Evolutionary conservation across 2,797 vertebrate species (phyloP).

Genomic region (Micropoecilia bifurca): DNA sequence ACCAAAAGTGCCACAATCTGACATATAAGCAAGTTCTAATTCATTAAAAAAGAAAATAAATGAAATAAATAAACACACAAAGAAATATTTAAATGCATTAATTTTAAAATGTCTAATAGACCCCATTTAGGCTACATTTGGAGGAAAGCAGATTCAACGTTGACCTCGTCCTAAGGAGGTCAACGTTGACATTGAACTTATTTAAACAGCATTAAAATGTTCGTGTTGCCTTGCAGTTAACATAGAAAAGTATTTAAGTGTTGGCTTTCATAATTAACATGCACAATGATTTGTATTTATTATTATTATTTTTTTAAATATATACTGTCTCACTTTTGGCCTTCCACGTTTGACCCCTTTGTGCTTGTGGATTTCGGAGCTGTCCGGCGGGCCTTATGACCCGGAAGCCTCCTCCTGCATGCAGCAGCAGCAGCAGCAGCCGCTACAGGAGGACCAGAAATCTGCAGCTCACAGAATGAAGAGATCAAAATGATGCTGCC

Average conservation of each 20-base stretch:
- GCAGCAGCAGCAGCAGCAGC: constrained; percentile 78
- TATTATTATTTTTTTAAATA: neutral
- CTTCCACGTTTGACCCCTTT: neutral
- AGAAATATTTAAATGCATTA: neutral
- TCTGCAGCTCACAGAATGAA: constrained; percentile 81
- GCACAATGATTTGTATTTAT: neutral
- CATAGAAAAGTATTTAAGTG: neutral
- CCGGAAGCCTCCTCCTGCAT: constrained; percentile 64
- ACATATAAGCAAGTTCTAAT: neutral
- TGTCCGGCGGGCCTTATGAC: constrained; percentile 68
- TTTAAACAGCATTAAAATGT: neutral
- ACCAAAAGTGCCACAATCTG: neutral
- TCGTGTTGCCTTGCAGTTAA: neutral
- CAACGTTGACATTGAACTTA: neutral
- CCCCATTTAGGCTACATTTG: neutral
- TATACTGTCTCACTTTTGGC: neutral
- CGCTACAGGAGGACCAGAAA: constrained; percentile 75
- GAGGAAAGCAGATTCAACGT: neutral
- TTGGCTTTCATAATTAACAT: neutral
- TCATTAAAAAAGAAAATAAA: neutral
- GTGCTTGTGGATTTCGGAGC: neutral
- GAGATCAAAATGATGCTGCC: constrained; percentile 83
- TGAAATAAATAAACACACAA: neutral
- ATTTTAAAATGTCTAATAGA: neutral
- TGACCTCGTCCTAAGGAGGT: no score